phyloP scores from a whole-genome alignment of 2,113 vertebrate species.

The Chunga burmeisteri region DNA sequence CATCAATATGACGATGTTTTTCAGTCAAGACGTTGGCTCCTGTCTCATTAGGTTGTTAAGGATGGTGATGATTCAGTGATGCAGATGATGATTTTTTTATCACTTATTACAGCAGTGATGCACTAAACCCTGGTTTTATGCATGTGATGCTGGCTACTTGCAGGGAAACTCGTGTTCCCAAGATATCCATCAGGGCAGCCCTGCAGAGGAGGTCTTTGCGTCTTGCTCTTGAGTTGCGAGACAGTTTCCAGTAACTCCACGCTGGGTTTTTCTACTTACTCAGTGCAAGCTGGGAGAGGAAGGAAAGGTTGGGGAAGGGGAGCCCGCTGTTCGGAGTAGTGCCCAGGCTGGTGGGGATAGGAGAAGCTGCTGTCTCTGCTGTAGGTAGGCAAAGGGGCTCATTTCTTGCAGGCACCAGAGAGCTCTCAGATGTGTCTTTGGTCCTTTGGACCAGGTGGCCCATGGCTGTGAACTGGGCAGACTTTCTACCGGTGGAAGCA shows the following conservation, averaged over 20 bases:
- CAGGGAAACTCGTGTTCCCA: background rate
- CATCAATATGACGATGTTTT: background rate
- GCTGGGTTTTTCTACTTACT: background rate
- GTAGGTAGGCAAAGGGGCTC: background rate
- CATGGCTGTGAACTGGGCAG: background rate
- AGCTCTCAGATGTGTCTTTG: background rate
- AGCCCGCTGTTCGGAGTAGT: background rate
- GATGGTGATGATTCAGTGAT: background rate
- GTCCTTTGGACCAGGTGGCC: background rate
- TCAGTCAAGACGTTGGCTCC: background rate
- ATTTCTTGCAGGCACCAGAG: background rate
- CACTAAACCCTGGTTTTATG: background rate
- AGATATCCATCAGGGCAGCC: background rate
- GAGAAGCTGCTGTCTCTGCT: background rate
- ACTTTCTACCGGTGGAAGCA: background rate
- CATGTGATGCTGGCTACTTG: background rate
- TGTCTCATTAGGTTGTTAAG: background rate
- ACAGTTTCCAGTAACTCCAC: background rate
- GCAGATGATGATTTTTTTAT: background rate
- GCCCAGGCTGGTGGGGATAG: background rate
- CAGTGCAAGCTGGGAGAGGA: background rate
- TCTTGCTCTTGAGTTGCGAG: background rate
- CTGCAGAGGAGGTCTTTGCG: background rate
- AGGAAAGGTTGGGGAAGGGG: background rate
- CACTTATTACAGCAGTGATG: background rate